Evolutionary conservation across 2,113 vertebrate species (phyloP).

Genomic region (Oryzias curvinotus): DNA sequence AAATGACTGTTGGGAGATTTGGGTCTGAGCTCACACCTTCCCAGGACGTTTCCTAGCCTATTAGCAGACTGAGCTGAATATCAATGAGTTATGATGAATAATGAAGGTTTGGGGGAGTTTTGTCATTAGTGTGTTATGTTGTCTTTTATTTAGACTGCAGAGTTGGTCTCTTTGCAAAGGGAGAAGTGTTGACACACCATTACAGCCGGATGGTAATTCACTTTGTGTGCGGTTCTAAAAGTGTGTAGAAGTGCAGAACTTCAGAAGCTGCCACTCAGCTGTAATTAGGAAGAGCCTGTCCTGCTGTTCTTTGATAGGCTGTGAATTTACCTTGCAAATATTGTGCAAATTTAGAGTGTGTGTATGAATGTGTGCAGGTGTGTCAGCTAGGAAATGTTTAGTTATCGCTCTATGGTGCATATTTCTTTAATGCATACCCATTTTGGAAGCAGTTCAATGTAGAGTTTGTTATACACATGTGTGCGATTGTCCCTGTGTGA

Average conservation of each 20-base stretch:
- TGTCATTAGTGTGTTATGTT: conserved; percentile 64
- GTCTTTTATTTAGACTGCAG: conserved; percentile 60
- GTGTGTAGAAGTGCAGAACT: conserved; percentile 21
- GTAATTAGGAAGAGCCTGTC: conserved; percentile 59
- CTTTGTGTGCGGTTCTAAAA: conserved; percentile 18
- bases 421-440: conserved; percentile 5
- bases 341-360: conserved; percentile 20
- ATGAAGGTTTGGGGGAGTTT: conserved; percentile 57
- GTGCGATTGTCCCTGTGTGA: conserved; percentile 19
- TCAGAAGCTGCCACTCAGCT: conserved; percentile 56
- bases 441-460: conserved; percentile 19
- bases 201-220: conserved; percentile 42
- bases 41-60: conserved; percentile 37
- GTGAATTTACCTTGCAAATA: conserved; percentile 60
- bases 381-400: conserved; percentile 31
- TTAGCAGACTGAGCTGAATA: conserved; percentile 46
- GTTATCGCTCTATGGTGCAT: conserved; percentile 1
- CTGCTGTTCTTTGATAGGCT: conserved; percentile 41
- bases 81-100: conserved; percentile 65
- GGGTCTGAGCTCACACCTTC: conserved; percentile 31
- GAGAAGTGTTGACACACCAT: conserved; percentile 60
- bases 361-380: conserved; percentile 6
- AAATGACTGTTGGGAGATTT: conserved; percentile 4
- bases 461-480: background rate
- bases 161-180: conserved; percentile 59